phyloP scores from a whole-genome alignment of 2,888 invertebrate genomes.

The Ornithoptera alexandrae region DNA sequence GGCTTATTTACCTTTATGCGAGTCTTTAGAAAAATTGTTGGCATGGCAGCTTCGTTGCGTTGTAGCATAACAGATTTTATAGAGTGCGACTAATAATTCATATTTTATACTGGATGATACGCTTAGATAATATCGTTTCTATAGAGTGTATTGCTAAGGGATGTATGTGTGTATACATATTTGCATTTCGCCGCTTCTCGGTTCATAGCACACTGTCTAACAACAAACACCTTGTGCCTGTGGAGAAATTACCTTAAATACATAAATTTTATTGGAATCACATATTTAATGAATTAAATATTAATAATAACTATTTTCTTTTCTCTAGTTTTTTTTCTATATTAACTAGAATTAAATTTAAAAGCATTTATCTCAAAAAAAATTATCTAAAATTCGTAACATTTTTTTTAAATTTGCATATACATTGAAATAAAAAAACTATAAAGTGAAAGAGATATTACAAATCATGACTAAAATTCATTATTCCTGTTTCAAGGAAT shows the following conservation, averaged over 20 bases:
- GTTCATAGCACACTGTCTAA: conserved; percentile 12
- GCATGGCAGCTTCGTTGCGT: conserved; percentile 1
- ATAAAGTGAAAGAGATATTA: no score
- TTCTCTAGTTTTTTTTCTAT: no score
- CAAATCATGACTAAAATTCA: not conserved
- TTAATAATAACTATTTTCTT: no score
- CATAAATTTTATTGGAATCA: not conserved
- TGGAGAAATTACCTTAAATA: conserved; percentile 2
- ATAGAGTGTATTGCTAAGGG: conserved; percentile 12
- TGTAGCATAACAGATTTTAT: conserved; percentile 10
- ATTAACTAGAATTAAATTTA: no score
- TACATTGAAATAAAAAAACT: no score
- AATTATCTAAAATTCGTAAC: no score
- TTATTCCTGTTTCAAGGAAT: conserved; percentile 11
- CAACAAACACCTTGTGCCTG: conserved; percentile 1
- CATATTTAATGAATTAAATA: no score
- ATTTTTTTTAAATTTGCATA: no score
- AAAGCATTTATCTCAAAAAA: no score
- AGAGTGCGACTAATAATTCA: conserved; percentile 14
- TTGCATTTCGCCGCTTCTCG: conserved; percentile 10
- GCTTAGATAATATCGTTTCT: not conserved
- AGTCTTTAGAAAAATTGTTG: conserved; percentile 12
- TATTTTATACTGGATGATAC: conserved; percentile 18
- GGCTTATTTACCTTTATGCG: conserved; percentile 15
- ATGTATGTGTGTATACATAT: not conserved